These are phyloP conservation scores for Balearica regulorum DNA, from an alignment of 2,797 vertebrate genomes.

Conservation along the genomic window DNA sequence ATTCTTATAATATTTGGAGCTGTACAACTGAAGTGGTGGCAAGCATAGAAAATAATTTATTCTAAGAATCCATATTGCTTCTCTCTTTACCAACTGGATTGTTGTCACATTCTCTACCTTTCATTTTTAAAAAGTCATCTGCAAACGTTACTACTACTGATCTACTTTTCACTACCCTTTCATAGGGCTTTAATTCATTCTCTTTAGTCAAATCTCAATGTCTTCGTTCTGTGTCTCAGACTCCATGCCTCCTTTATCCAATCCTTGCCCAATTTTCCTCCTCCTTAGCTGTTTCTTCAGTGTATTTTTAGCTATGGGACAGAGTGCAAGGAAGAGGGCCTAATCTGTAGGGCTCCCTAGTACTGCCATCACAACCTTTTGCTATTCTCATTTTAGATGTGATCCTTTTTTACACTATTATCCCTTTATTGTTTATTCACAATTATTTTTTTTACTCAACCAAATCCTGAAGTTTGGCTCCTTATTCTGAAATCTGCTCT, in stretches of 20 bases:
- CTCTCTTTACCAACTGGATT: not conserved
- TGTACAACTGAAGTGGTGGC: not conserved
- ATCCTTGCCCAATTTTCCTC: not conserved
- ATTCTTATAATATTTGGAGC: not conserved
- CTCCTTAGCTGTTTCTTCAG: not conserved
- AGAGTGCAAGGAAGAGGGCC: not conserved
- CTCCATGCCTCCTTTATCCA: not conserved
- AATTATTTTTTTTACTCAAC: not conserved
- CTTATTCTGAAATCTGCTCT: not conserved
- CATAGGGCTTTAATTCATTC: not conserved
- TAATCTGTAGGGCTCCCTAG: not conserved
- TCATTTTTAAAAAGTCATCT: not conserved
- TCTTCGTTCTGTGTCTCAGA: not conserved
- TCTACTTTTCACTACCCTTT: not conserved
- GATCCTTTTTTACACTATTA: not conserved
- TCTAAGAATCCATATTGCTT: not conserved
- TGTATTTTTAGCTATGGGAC: not conserved
- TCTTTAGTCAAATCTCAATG: not conserved
- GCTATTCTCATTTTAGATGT: not conserved
- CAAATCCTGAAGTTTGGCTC: not conserved
- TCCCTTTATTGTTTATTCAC: not conserved
- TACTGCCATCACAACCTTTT: not conserved
- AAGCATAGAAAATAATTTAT: not conserved
- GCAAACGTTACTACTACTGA: not conserved
- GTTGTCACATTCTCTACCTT: not conserved